Base-by-base conservation (phyloP, 2,888 invertebrate genomes). In the Andricus quercusramuli region DNA sequence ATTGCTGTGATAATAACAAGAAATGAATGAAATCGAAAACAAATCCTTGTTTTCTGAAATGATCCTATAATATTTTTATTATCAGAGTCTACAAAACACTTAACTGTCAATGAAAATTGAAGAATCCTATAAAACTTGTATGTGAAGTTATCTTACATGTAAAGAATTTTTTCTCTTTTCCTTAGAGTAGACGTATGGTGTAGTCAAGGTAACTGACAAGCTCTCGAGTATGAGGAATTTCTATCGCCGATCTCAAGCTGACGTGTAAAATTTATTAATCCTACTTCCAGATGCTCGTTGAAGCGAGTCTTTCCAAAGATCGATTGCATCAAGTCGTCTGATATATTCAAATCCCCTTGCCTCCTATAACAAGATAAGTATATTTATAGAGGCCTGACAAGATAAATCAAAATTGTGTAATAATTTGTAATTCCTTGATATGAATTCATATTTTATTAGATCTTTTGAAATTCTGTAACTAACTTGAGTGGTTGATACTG, bases 271-370 rank as follows among this genome's bases (percentile, higher is more conserved):
- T 56, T 56, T n/a, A 56, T 56, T 56, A 56, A 56, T 56, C 56
- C n/a, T n/a, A n/a, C 56, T 56, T 56, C 56, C 9, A 56, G 56
- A 56, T 56, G 56, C 56, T 56, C 56, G 56, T 56, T 56, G 56
- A 56, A 56, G 9, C 56, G n/a, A n/a, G n/a, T 56, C 56, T n/a
- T 56, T n/a, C 56, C n/a, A n/a, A 56, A 56, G 56, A 56, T 56
- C 9, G 56, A 56, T 56, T 56, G n/a, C 56, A n/a, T 56, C 56
- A 56, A 56, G 56, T 56, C n/a, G n/a, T 56, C 20, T 9, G 9
- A 56, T 3, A 56, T n/a, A 8, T 56, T n/a, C 56, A 56, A 1
- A 56, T 56, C 56, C 8, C n/a, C n/a, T n/a, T 56, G n/a, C n/a
- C 56, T 56, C 56, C 56, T 9, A 56, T 56, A 56, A n/a, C n/a